These are phyloP conservation scores for Helicolenus hilgendorfi DNA, from an alignment of 2,797 vertebrate species.

Conservation along the genomic window DNA sequence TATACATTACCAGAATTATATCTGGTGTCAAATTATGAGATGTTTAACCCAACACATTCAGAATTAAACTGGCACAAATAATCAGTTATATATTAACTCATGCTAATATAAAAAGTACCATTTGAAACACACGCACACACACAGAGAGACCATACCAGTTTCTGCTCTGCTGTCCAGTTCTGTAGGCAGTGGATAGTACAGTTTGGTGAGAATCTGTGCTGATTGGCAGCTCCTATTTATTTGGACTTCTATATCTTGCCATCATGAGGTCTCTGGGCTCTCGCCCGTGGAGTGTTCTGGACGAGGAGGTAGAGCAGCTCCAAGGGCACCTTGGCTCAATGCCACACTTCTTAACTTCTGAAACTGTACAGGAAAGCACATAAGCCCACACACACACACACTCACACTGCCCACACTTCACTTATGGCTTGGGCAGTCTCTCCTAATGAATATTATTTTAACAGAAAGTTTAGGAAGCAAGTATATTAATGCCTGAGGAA, in stretches of 20 bases:
- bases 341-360: conserved; percentile 62
- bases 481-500: conserved; percentile 61
- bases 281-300: conserved; percentile 57
- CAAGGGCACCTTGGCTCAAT: conserved; percentile 67
- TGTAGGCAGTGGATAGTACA: conserved; percentile 29
- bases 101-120: not conserved
- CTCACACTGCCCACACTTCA: conserved; percentile 35
- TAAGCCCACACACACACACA: conserved; percentile 20
- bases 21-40: not conserved
- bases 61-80: not conserved
- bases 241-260: conserved; percentile 47
- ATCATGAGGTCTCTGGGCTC: conserved; percentile 63
- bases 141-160: not conserved
- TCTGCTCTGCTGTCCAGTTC: conserved; percentile 33
- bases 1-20: too few species aligned
- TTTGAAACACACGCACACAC: not conserved
- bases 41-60: not conserved
- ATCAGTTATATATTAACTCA: not conserved
- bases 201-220: conserved; percentile 51
- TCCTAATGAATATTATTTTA: conserved; percentile 76
- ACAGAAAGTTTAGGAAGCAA: conserved; percentile 59
- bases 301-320: conserved; percentile 62
- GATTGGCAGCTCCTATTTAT: conserved; percentile 83
- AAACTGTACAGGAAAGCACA: conserved; percentile 17
- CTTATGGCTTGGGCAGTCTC: conserved; percentile 34